phyloP scores from a whole-genome alignment of 2,888 invertebrate species.

The Lepetodrilus schrolli region DNA sequence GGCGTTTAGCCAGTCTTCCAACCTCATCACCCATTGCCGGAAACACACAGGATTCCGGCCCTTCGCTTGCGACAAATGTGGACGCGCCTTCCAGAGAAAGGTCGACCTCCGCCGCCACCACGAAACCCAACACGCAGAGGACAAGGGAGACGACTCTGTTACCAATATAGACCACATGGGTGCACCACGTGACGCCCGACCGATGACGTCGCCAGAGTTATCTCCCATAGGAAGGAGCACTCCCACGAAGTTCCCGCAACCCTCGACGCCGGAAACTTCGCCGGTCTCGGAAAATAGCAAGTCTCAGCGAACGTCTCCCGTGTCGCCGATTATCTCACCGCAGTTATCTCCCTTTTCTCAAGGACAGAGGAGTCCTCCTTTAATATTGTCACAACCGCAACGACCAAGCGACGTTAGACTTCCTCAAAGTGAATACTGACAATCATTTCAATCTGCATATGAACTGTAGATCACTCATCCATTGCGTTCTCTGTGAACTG shows the following conservation, averaged over 20 bases:
- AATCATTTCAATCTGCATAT: background rate
- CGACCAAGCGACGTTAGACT: background rate
- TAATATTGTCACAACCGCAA: constrained; percentile 12
- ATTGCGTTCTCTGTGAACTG: too few relatives aligned
- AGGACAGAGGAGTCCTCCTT: background rate
- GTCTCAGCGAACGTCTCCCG: background rate
- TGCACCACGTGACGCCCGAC: background rate
- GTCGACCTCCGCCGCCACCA: constrained; percentile 95
- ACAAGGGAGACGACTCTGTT: background rate
- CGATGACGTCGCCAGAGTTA: constrained; percentile 19
- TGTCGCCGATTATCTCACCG: background rate
- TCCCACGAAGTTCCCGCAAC: background rate
- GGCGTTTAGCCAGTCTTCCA: constrained; percentile 98
- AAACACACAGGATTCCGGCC: constrained; percentile 99
- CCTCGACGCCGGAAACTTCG: background rate
- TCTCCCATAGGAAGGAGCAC: background rate
- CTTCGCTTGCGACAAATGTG: constrained; percentile 96
- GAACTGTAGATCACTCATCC: background rate
- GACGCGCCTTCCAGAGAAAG: constrained; percentile 86
- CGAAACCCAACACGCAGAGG: constrained; percentile 88
- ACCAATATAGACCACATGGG: background rate
- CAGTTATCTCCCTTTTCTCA: constrained; percentile 25
- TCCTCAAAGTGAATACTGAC: too few relatives aligned
- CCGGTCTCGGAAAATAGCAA: background rate
- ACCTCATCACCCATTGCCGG: constrained; percentile 93